phyloP scores from a whole-genome alignment of 2,888 invertebrate genomes.

The Calephelis perditalis region DNA sequence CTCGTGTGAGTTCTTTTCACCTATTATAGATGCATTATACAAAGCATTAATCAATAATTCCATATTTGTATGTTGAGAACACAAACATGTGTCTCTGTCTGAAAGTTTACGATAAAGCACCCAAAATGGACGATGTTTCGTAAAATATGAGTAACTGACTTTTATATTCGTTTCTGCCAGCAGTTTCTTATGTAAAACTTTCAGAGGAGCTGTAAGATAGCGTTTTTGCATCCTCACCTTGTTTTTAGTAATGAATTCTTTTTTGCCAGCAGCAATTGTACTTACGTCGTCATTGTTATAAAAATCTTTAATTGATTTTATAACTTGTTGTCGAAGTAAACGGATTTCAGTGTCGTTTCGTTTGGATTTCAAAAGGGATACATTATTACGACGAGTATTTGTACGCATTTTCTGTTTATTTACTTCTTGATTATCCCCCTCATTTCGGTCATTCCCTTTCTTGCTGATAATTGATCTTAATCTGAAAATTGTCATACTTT shows the following conservation, averaged over 20 bases:
- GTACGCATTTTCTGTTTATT: no score
- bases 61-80: constrained; percentile 17
- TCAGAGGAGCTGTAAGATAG: neutral
- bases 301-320: constrained; percentile 2
- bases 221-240: neutral
- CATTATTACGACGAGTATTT: no score
- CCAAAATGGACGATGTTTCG: constrained; percentile 18
- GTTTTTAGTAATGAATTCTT: constrained; percentile 1
- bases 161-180: neutral
- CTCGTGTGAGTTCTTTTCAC: neutral
- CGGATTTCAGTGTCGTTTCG: neutral
- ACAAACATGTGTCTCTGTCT: constrained; percentile 22
- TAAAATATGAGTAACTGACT: constrained; percentile 15
- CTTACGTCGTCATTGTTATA: constrained; percentile 1
- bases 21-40: constrained; percentile 17
- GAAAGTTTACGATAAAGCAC: constrained; percentile 17
- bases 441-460: no score
- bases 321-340: neutral
- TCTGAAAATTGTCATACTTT: no score
- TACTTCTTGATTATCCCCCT: no score
- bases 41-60: constrained; percentile 17
- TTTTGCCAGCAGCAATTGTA: neutral
- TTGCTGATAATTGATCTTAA: no score
- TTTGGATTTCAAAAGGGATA: neutral
- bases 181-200: neutral